Conservation (phyloP, 2,888 invertebrate species). For the Hemicrepidius hirtus region DNA sequence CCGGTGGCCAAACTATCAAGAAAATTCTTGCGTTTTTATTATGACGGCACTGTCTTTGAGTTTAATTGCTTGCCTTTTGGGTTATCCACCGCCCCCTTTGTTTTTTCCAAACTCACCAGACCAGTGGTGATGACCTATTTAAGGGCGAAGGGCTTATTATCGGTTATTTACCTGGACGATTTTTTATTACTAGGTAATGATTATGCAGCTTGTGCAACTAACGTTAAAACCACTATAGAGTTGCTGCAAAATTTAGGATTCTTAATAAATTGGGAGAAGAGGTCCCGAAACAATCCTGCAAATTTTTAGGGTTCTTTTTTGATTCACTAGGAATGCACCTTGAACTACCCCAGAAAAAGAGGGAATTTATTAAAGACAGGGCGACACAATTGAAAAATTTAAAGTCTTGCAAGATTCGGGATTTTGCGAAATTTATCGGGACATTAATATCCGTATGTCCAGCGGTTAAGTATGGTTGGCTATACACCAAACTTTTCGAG, state of each 20-base stretch:
- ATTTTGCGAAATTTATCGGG: conserved; percentile 50
- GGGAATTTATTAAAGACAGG: no score
- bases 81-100: conserved; percentile 42
- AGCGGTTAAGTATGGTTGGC: conserved; percentile 53
- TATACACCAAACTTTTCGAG: conserved; percentile 52
- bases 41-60: conserved; percentile 39
- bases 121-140: conserved; percentile 41
- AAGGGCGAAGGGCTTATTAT: conserved; percentile 36
- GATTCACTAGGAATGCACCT: conserved; percentile 26
- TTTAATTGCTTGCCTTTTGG: conserved; percentile 51
- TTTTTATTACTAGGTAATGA: conserved; percentile 43
- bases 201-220: conserved; percentile 25
- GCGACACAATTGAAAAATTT: no score
- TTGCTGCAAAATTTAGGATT: conserved; percentile 39
- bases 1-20: neutral
- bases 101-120: conserved; percentile 54
- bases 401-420: conserved; percentile 42
- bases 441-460: conserved; percentile 52
- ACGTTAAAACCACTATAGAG: conserved; percentile 21
- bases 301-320: conserved; percentile 38
- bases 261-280: no score
- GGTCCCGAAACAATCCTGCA: no score
- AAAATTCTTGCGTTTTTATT: conserved; percentile 47
- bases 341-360: conserved; percentile 13
- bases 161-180: conserved; percentile 47